phyloP scores from a whole-genome alignment of 1,140 invertebrate genomes.

The Caerostris extrusa region DNA sequence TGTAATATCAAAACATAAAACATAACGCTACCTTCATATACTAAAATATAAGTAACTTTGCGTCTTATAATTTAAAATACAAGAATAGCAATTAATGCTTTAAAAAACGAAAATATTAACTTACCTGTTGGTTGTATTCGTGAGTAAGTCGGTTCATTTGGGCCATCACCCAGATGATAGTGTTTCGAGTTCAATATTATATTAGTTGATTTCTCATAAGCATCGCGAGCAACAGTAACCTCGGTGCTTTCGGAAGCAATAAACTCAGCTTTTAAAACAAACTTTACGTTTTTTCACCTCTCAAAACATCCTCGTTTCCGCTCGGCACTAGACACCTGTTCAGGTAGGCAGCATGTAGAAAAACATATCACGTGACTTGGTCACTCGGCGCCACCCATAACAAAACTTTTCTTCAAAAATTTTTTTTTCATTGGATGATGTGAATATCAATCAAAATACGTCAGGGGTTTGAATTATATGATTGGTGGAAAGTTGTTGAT shows the following conservation, averaged over 20 bases:
- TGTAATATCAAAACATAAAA: background rate
- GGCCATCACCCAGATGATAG: background rate
- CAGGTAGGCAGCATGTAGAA: background rate
- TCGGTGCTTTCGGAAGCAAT: conserved; percentile 18
- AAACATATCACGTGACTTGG: conserved; percentile 3
- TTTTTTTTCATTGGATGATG: background rate
- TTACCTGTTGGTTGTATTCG: conserved; percentile 16
- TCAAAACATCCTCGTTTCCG: conserved; percentile 38
- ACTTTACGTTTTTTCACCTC: conserved; percentile 30
- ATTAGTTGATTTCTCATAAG: background rate
- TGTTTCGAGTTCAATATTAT: background rate
- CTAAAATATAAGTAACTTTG: background rate
- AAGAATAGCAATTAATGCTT: background rate
- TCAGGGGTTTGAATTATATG: background rate
- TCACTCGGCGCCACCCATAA: background rate
- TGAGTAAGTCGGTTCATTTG: background rate
- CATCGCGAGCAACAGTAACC: background rate
- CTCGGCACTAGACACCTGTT: background rate
- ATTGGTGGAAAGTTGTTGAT: conserved; percentile 4
- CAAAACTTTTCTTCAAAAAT: background rate
- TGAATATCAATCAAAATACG: conserved; percentile 18
- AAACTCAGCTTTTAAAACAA: conserved; percentile 38
- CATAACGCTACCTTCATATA: background rate
- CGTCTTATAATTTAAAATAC: background rate
- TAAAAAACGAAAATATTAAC: background rate